These are phyloP conservation scores for Turdus rufiventris DNA, from an alignment of 2,113 vertebrate species.

Conservation along the genomic window DNA sequence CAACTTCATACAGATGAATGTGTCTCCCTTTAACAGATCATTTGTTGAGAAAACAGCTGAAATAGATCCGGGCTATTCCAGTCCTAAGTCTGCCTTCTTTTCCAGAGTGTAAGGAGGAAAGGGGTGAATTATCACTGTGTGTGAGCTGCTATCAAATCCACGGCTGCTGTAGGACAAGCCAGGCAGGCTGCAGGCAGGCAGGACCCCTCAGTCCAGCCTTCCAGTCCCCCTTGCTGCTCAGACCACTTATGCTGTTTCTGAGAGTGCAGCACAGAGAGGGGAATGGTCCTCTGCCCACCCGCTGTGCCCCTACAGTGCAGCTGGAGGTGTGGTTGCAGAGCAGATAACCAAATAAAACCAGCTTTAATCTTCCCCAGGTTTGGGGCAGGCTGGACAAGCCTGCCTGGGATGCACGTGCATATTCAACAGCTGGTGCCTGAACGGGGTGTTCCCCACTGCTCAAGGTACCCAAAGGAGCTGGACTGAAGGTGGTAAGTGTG, in stretches of 20 bases:
- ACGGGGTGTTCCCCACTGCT: not conserved
- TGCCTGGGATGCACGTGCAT: rapidly evolving
- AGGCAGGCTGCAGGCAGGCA: not conserved
- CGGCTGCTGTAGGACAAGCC: rapidly evolving
- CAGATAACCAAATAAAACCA: not conserved
- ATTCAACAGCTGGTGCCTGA: not conserved
- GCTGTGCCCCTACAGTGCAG: not conserved
- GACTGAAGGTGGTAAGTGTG: not conserved
- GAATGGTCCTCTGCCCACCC: not conserved
- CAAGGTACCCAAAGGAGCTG: not conserved
- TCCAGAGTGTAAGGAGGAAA: not conserved
- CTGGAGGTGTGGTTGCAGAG: not conserved
- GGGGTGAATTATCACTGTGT: not conserved
- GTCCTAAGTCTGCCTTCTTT: not conserved
- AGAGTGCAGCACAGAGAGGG: not conserved
- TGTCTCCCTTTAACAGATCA: not conserved
- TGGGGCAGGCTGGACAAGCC: slow-evolving; percentile 10
- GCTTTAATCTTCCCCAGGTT: slow-evolving; percentile 4
- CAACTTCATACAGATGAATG: not conserved
- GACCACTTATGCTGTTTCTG: rapidly evolving
- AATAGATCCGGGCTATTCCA: not conserved
- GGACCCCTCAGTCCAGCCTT: not conserved
- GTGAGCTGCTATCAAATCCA: not conserved
- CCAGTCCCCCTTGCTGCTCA: not conserved
- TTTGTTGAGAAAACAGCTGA: not conserved